These are phyloP conservation scores for Eupeodes corollae DNA, from an alignment of 1,140 invertebrate genomes.

Conservation along the genomic window DNA sequence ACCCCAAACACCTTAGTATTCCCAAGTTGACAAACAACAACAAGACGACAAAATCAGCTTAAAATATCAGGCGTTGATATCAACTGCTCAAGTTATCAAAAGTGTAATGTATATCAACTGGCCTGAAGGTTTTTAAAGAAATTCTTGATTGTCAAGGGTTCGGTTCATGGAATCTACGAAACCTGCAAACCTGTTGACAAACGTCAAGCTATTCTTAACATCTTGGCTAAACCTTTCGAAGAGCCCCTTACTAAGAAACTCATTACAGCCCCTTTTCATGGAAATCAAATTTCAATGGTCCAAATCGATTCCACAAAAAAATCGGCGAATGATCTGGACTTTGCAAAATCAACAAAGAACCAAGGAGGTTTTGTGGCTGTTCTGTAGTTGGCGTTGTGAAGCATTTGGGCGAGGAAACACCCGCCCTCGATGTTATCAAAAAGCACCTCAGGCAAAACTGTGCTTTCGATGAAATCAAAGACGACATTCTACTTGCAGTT, in stretches of 20 bases:
- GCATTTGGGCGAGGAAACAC: constrained; percentile 94
- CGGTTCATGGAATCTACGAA: constrained; percentile 92
- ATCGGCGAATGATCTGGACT: constrained; percentile 98
- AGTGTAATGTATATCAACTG: constrained; percentile 87
- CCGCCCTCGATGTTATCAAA: constrained; percentile 81
- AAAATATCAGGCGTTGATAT: too few species aligned
- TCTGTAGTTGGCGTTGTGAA: constrained; percentile 97
- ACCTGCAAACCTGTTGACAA: constrained; percentile 95
- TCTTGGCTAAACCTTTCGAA: constrained; percentile 95
- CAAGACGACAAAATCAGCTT: too few species aligned
- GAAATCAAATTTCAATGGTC: constrained; percentile 94
- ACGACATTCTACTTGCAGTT: constrained; percentile 8
- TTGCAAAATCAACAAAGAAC: constrained; percentile 98
- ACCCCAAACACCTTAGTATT: too few species aligned
- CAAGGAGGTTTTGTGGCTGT: constrained; percentile 96
- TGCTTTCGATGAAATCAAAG: background rate
- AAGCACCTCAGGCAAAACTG: constrained; percentile 70
- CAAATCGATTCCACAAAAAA: constrained; percentile 96
- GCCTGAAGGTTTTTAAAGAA: constrained; percentile 92
- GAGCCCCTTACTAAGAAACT: constrained; percentile 95
- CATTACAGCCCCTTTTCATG: constrained; percentile 95
- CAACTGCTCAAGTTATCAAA: constrained; percentile 43
- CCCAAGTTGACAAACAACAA: too few species aligned
- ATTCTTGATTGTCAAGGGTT: constrained; percentile 86
- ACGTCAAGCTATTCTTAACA: constrained; percentile 89